Conservation (phyloP, 2,888 invertebrate genomes). For the Standfussiana lucernea region DNA sequence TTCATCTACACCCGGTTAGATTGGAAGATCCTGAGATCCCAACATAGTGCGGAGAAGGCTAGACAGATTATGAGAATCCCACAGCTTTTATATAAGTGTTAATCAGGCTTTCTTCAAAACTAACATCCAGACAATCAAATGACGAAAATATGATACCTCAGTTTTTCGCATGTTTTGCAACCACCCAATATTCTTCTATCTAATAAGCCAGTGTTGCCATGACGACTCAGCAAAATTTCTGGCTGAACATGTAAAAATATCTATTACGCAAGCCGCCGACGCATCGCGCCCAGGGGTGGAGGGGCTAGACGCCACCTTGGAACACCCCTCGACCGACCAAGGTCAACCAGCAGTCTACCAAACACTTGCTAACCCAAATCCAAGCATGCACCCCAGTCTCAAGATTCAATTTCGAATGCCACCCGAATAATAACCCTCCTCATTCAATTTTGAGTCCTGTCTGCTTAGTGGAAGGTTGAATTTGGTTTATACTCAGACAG, state of each 20-base stretch:
- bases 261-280: constrained; percentile 86
- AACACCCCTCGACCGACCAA: constrained; percentile 82
- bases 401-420: constrained; percentile 65
- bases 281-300: constrained; percentile 76
- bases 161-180: not conserved
- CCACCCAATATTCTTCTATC: constrained; percentile 8
- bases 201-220: constrained; percentile 63
- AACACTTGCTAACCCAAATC: constrained; percentile 64
- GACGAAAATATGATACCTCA: not conserved
- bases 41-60: not conserved
- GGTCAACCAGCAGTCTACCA: constrained; percentile 81
- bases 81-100: no score
- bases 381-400: constrained; percentile 58
- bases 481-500: constrained; percentile 62
- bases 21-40: not conserved
- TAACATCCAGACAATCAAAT: constrained; percentile 1
- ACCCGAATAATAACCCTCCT: constrained; percentile 40
- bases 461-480: constrained; percentile 62
- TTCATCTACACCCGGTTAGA: not conserved
- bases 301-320: constrained; percentile 79
- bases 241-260: constrained; percentile 82
- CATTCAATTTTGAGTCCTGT: constrained; percentile 65
- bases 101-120: constrained; percentile 1
- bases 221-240: constrained; percentile 73
- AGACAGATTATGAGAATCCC: not conserved